These are phyloP conservation scores for Pardosa pseudoannulata DNA, from an alignment of 2,888 invertebrate genomes.

Conservation along the genomic window DNA sequence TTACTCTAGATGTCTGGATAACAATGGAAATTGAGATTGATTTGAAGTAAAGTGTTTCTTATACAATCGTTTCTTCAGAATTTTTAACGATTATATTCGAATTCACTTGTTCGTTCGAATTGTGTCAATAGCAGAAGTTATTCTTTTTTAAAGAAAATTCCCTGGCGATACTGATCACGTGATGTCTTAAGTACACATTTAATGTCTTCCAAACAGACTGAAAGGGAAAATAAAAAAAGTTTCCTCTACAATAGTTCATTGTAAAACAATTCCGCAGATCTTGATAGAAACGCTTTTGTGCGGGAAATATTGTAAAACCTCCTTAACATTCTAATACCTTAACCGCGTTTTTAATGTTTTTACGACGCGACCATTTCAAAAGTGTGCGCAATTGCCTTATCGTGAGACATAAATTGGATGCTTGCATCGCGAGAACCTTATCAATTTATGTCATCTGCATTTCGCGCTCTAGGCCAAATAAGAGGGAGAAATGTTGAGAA, in stretches of 20 bases:
- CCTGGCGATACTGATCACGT: no score
- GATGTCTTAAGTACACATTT: no score
- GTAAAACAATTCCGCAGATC: slow-evolving; percentile 1
- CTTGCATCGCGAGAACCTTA: background rate
- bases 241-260: background rate
- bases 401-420: background rate
- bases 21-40: no score
- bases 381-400: background rate
- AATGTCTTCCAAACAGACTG: no score
- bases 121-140: no score
- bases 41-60: no score
- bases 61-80: no score
- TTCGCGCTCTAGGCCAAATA: background rate
- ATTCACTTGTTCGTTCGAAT: no score
- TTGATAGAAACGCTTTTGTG: background rate
- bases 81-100: no score
- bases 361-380: background rate
- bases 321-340: background rate
- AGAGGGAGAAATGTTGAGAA: background rate
- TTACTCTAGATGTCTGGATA: no score
- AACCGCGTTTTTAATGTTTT: background rate
- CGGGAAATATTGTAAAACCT: background rate
- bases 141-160: no score
- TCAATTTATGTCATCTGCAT: slow-evolving; percentile 8
- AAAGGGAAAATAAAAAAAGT: background rate